These are phyloP conservation scores for Dryadula phaetusa DNA, from an alignment of 2,888 invertebrate genomes.

Conservation along the genomic window DNA sequence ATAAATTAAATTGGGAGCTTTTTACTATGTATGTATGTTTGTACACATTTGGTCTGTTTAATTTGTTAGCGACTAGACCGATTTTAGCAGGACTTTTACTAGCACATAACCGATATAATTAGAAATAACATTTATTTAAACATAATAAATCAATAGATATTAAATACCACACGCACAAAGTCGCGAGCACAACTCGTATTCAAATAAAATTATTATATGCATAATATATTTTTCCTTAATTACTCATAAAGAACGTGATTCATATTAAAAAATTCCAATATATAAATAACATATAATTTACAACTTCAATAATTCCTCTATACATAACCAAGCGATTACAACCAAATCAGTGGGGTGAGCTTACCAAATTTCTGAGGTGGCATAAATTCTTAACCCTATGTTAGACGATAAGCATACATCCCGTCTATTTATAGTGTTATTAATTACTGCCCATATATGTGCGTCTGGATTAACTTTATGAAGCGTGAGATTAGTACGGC, in stretches of 20 bases:
- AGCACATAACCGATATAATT: too few relatives aligned
- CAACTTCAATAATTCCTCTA: not conserved
- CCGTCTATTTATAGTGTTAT: constrained; percentile 15
- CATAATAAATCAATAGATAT: too few relatives aligned
- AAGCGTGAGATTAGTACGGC: constrained; percentile 12
- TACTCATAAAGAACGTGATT: not conserved
- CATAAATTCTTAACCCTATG: constrained; percentile 11
- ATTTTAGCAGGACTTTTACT: too few relatives aligned
- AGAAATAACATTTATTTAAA: too few relatives aligned
- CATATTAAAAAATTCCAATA: not conserved
- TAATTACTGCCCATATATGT: constrained; percentile 12
- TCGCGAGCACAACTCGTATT: too few relatives aligned
- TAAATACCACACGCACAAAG: too few relatives aligned
- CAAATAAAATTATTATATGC: not conserved
- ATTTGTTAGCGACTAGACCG: too few relatives aligned
- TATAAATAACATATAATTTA: not conserved
- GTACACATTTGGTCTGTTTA: too few relatives aligned
- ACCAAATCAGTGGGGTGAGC: not conserved
- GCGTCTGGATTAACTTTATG: constrained; percentile 3
- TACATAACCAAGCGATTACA: not conserved
- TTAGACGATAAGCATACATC: constrained; percentile 10
- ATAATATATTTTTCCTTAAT: not conserved
- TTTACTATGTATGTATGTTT: too few relatives aligned
- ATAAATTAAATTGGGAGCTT: too few relatives aligned
- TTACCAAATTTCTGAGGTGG: constrained; percentile 4